Evolutionary conservation across 2,888 invertebrate genomes (phyloP).

Genomic region (Operophtera brumata): DNA sequence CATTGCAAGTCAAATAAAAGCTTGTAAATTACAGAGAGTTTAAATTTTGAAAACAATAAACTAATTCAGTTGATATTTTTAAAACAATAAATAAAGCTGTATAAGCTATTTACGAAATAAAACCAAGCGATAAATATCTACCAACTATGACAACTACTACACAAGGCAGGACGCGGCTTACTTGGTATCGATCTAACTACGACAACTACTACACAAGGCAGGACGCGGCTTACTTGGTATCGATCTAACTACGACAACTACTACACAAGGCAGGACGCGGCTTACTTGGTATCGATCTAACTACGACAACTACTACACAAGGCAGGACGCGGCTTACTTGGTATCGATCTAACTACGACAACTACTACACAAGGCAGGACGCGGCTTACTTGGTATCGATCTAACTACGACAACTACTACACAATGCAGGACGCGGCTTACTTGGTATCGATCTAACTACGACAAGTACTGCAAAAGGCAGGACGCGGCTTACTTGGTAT

Average conservation of each 20-base stretch:
- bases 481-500: constrained; percentile 7
- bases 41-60: too few relatives aligned
- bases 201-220: background rate
- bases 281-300: constrained; percentile 15
- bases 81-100: background rate
- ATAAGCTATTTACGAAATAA: too few relatives aligned
- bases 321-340: constrained; percentile 1
- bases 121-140: too few relatives aligned
- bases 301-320: background rate
- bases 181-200: constrained; percentile 13
- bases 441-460: constrained; percentile 13
- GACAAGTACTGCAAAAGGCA: background rate
- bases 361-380: background rate
- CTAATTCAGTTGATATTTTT: background rate
- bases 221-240: constrained; percentile 7
- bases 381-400: constrained; percentile 12
- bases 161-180: background rate
- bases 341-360: constrained; percentile 6
- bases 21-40: too few relatives aligned
- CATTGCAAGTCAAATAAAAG: too few relatives aligned
- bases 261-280: background rate
- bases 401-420: background rate
- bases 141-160: background rate
- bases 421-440: background rate
- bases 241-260: constrained; percentile 1